Percentiles rank a stretch among this genome's conserved stretches.
Evolutionary conservation across 1,140 invertebrate species (phyloP).

Genomic region (Bombus balteatus): DNA sequence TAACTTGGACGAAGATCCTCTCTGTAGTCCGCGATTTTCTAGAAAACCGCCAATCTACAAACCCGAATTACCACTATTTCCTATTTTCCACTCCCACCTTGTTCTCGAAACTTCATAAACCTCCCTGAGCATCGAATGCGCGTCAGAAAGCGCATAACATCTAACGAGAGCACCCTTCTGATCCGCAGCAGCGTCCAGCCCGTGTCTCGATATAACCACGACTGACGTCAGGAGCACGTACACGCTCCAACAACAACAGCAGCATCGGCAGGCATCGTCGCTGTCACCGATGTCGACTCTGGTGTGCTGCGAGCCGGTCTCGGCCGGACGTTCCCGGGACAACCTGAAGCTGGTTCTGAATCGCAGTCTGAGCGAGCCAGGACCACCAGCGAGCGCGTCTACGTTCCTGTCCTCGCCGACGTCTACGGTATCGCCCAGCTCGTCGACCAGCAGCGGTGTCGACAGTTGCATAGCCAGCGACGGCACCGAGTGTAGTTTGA

Average conservation of each 20-base stretch:
- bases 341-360: constrained; percentile 85
- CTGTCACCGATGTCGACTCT: constrained; percentile 77
- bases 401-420: constrained; percentile 61
- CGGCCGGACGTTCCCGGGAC: constrained; percentile 82
- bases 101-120: background rate
- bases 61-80: background rate
- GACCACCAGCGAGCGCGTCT: constrained; percentile 75
- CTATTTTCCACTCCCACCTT: background rate
- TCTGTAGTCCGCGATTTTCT: background rate
- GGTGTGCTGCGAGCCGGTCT: constrained; percentile 82
- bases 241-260: constrained; percentile 19
- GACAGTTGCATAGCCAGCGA: constrained; percentile 47
- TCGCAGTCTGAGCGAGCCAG: constrained; percentile 85
- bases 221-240: constrained; percentile 58
- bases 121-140: background rate
- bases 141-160: background rate
- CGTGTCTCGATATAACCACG: constrained; percentile 64
- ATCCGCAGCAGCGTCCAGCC: constrained; percentile 45
- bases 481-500: constrained; percentile 37
- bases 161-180: constrained; percentile 34
- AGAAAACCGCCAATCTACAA: background rate
- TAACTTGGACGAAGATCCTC: background rate
- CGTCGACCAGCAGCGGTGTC: constrained; percentile 58
- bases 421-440: constrained; percentile 60
- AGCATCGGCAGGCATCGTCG: constrained; percentile 19